Evolutionary conservation across 2,888 invertebrate species (phyloP), one percentile per base, ranked within the genome.

Genomic region (Malthinus seriepunctatus): DNA sequence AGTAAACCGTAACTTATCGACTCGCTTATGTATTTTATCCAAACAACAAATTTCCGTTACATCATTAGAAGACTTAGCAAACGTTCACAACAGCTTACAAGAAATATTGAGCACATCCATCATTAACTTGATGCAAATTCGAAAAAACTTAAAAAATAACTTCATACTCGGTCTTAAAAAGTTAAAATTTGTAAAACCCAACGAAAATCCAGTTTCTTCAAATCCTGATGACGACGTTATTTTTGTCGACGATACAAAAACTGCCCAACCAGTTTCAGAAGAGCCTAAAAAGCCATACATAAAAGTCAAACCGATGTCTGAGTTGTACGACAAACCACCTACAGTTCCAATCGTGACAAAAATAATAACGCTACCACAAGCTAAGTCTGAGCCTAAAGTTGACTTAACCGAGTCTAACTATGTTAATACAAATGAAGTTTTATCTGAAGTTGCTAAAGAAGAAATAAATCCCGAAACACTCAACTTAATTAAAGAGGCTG

Each of bases 1-100:
- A 61, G 81, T 85, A 31, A 78, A 85, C 50, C 82, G 84, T 60
- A 85, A 84, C 72, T 79, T 86, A 5, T 74, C 84, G 14, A 75
- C 80, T 11, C 80, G 83, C 34, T 73, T 86, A 46, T 76, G 81
- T 32, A 81, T 81, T 64, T 70, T 86, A 34, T 84, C 83, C 59
- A 81, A 80, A 64, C 81, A 80, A 53, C 81, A 80, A 68, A 75
- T 82, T 38, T 78, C 81, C 44, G 80, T 82, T 7, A 76, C 80
- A 37, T 78, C 79, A 31, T 71, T 83, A 0, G 75, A 77, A 57
- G 83, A 83, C 71, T 81, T 85, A 72, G 80, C 82, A 35, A 77
- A 73, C 52, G 75, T 85, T 14, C 84, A 85, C 67, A 83, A 79
- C 69, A 79, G 79, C 42, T 71, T 85, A 45, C 85, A 86, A 60